These are phyloP conservation scores for Drosophila pegasa DNA, from an alignment of 2,888 invertebrate species.

Conservation along the genomic window DNA sequence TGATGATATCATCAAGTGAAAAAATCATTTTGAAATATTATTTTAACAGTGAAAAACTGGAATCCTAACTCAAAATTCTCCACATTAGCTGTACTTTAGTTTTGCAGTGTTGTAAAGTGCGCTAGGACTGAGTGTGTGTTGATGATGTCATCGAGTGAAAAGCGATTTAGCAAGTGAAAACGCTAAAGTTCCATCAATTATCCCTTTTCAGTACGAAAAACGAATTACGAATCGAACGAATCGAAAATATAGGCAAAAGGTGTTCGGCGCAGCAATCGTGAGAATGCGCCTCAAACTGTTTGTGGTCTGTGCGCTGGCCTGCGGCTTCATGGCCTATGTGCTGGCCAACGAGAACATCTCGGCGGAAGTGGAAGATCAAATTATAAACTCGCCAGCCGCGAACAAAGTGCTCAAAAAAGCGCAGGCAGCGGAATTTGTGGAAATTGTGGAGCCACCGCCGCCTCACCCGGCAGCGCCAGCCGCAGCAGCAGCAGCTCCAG, in stretches of 20 bases:
- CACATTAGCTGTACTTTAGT: background rate
- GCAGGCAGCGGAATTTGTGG: constrained; percentile 62
- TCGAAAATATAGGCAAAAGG: constrained; percentile 23
- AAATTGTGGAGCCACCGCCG: constrained; percentile 47
- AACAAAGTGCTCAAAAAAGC: constrained; percentile 42
- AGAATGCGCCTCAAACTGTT: constrained; percentile 81
- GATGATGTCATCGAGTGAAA: constrained; percentile 19
- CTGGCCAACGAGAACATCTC: constrained; percentile 79
- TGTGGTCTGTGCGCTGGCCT: constrained; percentile 76
- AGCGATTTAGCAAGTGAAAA: background rate
- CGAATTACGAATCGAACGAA: constrained; percentile 48
- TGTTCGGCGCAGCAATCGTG: constrained; percentile 14
- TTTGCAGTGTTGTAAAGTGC: constrained; percentile 6
- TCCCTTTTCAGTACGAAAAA: constrained; percentile 62
- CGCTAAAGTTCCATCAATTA: background rate
- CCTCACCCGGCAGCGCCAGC: background rate
- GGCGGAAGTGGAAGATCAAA: constrained; percentile 68
- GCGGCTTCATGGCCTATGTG: constrained; percentile 68
- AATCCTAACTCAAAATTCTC: constrained; percentile 1
- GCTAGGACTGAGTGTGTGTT: background rate
- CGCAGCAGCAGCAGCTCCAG: background rate
- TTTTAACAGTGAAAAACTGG: constrained; percentile 16
- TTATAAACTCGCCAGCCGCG: constrained; percentile 39
- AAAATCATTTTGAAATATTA: constrained; percentile 24
- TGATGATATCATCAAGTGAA: constrained; percentile 79